Percentiles rank a stretch among this genome's conserved stretches.
Conservation (phyloP, 35 echinoderm and acorn worm genomes). For the Amphiura filiformis region DNA sequence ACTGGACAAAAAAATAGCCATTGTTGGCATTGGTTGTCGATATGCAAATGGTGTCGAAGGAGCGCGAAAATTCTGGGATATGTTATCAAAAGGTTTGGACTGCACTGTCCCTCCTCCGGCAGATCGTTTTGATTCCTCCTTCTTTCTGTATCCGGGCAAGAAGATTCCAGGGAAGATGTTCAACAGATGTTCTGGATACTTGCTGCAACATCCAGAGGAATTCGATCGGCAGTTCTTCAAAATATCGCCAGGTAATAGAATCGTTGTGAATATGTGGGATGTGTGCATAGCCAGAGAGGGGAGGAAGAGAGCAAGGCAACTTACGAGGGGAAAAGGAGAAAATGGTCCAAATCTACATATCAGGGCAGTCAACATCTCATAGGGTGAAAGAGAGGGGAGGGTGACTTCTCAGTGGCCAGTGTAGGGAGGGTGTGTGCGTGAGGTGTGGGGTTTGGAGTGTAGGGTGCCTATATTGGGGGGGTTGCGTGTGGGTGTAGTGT, state of each 20-base stretch:
- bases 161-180: slow-evolving; percentile 95
- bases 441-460: too few relatives aligned
- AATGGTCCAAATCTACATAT: too few relatives aligned
- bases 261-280: too few relatives aligned
- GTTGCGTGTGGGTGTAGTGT: too few relatives aligned
- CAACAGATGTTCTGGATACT: slow-evolving; percentile 79
- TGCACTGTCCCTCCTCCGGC: slow-evolving; percentile 74
- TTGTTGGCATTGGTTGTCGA: slow-evolving; percentile 95
- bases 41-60: slow-evolving; percentile 88
- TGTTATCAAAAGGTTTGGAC: slow-evolving; percentile 82
- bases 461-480: too few relatives aligned
- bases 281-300: too few relatives aligned
- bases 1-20: slow-evolving; percentile 71
- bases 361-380: too few relatives aligned
- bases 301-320: too few relatives aligned
- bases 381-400: too few relatives aligned
- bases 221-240: slow-evolving; percentile 99
- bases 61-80: slow-evolving; percentile 88
- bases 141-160: slow-evolving; percentile 82
- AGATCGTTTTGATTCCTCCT: slow-evolving; percentile 83
- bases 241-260: slow-evolving; percentile 95
- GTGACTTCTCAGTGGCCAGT: too few relatives aligned
- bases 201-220: slow-evolving; percentile 58
- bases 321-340: too few relatives aligned
- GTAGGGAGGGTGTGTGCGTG: too few relatives aligned